Base-by-base conservation (phyloP, 2,888 invertebrate genomes). In the Pseudococcus viburni region DNA sequence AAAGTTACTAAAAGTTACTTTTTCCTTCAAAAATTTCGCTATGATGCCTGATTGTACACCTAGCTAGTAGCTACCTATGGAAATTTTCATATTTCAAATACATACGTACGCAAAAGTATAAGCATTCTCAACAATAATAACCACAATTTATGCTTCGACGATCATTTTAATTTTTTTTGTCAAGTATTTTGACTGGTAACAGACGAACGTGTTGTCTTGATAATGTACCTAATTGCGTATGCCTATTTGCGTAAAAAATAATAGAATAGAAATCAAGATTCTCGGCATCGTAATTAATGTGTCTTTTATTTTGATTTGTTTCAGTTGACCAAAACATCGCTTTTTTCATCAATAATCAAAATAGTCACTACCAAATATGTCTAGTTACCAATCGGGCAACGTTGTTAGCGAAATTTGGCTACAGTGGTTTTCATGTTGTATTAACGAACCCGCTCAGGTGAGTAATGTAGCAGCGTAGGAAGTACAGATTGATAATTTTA, bases 361-460 rank as follows among this genome's bases (percentile, higher is more conserved):
- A 46, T 73, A 73, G 33, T 19, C 46, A 46, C 80, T 46, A 26
- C 33, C 33, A 48, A 89, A 77, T 48, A 90, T 90, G 89, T 90
- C 90, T 0, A 90, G 90, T 48, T 90, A 90, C 89, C 90, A 90
- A 84, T 90, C 90, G 11, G 89, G 89, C 85, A 90, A 89, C 88
- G 89, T 90, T 89, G 90, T 89, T 39, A 90, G 90, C 48, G 97
- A 97, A 92, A 94, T 97, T 91, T 96, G 96, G 96, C 94, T 97
- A 90, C 97, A 97, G 91, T 97, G 97, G 95, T 97, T 97, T 93
- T 96, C 96, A 90, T 97, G 97, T 92, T 97, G 97, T 93, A 95
- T 96, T 91, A 94, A 95, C 90, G 96, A 96, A 91, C 95, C 95
- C 90, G 95, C 95, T 26, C 90, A 90, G 89, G 90, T 91, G 86